Conservation (phyloP, 30 jellyfish, hydroid and myxozoan species). For the Mastigias papua region DNA sequence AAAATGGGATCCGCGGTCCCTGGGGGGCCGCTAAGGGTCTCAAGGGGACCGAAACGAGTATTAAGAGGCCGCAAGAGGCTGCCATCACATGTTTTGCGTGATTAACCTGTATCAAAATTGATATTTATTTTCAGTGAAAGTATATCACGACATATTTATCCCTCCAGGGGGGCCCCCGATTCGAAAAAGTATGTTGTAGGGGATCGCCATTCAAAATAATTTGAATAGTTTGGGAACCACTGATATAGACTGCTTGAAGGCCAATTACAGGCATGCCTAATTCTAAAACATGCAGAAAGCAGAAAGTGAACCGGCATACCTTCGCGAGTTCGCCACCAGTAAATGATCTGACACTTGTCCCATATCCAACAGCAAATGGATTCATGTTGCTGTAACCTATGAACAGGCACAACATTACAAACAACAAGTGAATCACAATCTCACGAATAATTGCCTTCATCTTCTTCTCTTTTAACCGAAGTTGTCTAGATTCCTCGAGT, state of each 20-base stretch:
- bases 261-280: not conserved
- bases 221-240: too few relatives aligned
- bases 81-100: too few relatives aligned
- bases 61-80: too few relatives aligned
- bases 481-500: conserved; percentile 82
- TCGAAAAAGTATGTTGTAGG: too few relatives aligned
- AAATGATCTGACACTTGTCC: conserved; percentile 57
- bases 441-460: conserved; percentile 88
- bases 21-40: too few relatives aligned
- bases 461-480: conserved; percentile 88
- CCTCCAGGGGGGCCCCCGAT: too few relatives aligned
- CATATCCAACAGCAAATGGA: conserved; percentile 75
- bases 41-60: too few relatives aligned
- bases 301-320: conserved; percentile 13
- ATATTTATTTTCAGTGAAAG: too few relatives aligned
- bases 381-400: conserved; percentile 94
- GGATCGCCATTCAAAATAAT: too few relatives aligned
- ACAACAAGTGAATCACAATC: conserved; percentile 80
- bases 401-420: conserved; percentile 82
- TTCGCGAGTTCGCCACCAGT: conserved; percentile 47
- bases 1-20: too few relatives aligned
- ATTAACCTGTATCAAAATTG: too few relatives aligned
- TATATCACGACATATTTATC: too few relatives aligned
- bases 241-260: not conserved
- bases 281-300: not conserved